Base-by-base conservation (phyloP, 2,888 invertebrate species). In the Strigamia maritima region DNA sequence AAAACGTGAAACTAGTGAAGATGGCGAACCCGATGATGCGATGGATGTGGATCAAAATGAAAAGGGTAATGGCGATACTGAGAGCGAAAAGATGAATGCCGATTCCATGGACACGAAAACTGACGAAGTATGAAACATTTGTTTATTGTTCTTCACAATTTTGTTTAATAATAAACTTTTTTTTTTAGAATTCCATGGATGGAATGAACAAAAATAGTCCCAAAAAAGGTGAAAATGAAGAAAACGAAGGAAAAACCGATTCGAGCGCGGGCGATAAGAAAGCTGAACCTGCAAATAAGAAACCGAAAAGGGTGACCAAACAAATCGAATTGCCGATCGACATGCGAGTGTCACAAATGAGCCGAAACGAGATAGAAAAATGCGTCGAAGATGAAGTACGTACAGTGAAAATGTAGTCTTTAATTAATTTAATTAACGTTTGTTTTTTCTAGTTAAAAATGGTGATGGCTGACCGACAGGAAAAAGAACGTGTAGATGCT, bases 401-500 rank as follows among this genome's bases (percentile, higher is more conserved):
- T 83, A 44, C 44, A 1, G n/a, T 14, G 28, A 24, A 8, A 22
- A 2, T 19, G 19, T 0, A 24, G 3, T 19, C 26, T 74, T 74
- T 74, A 14, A 31, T 74, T 3, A 1, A 22, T 74, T 74, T 74
- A n/a, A n/a, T 74, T 6, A n/a, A 10, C 14, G 19, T 26, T 28
- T 75, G 26, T 31, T 31, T 76, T 75, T 82, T 84, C 26, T 84
- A 94, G 92, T 89, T 89, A 81, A 92, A 91, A 86, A 93, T 94
- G 93, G 90, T 93, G 83, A 89, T 90, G 79, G 92, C 93, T 83
- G 98, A 99, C 86, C 90, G 91, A 81, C 92, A 94, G 85, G 98
- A 98, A 87, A 97, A 96, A 84, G 95, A 97, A 85, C 91, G 97
- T 76, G 92, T 94, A 6, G 98, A 98, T 86, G 95, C 96, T 0